Evolutionary conservation across 2,113 vertebrate genomes (phyloP).

Genomic region (Noturus placidus): DNA sequence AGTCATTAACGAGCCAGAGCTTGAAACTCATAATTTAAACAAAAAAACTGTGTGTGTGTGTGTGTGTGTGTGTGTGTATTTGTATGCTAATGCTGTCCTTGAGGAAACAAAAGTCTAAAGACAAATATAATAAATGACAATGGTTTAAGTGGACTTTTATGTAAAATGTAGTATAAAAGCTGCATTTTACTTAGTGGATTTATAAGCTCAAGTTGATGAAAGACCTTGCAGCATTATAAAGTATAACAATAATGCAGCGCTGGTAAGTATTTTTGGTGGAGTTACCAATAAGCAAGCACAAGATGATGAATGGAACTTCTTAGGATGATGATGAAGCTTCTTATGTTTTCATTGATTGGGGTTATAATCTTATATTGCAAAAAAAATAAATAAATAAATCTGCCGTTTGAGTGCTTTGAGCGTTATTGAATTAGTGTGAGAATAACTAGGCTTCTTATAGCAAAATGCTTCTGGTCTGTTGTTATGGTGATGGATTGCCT

Average conservation of each 20-base stretch:
- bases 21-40: neutral
- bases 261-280: neutral
- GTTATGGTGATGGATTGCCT: slow-evolving; percentile 32
- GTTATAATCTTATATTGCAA: slow-evolving; percentile 40
- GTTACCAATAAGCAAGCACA: slow-evolving; percentile 12
- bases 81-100: slow-evolving; percentile 45
- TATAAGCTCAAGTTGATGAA: slow-evolving; percentile 23
- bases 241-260: neutral
- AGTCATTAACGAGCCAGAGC: slow-evolving; percentile 49
- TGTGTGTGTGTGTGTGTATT: neutral
- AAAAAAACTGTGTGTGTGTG: neutral
- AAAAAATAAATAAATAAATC: slow-evolving; percentile 34
- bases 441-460: slow-evolving; percentile 34
- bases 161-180: slow-evolving; percentile 39
- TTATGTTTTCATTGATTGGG: slow-evolving; percentile 49
- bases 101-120: slow-evolving; percentile 49
- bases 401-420: slow-evolving; percentile 2
- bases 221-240: neutral
- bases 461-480: slow-evolving; percentile 34
- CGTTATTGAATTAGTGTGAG: slow-evolving; percentile 43
- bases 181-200: slow-evolving; percentile 24
- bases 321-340: slow-evolving; percentile 26
- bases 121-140: slow-evolving; percentile 12
- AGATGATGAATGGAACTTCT: slow-evolving; percentile 27
- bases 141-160: slow-evolving; percentile 27